Base-by-base conservation (phyloP, 2,113 vertebrate genomes). In the Dicaeum eximium region DNA sequence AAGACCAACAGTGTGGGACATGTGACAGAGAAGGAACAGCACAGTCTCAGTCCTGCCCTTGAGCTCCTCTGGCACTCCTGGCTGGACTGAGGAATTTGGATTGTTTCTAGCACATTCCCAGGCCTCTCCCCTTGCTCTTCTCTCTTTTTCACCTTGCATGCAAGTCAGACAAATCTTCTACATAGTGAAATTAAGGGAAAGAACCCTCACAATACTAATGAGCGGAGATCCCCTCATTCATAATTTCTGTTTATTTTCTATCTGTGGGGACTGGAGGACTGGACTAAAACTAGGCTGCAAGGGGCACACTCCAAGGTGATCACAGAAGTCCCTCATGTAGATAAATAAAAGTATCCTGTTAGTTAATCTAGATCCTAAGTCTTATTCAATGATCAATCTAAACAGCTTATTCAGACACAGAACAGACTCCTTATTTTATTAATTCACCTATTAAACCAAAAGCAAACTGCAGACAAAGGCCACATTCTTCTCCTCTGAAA, bases 21-120 rank as follows among this genome's bases (percentile, higher is more conserved):
- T 0, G 0, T 3, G 40, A 15, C 2, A 28, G 42, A 35, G 4
- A 23, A 57, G 24, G 28, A 53, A 56, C 0, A 70, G 33, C 56
- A 42, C 6, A 11, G 21, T 6, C 15, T 1, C 3, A 50, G 3
- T 42, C 27, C 53, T 37, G 45, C 51, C 38, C 54, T 23, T 3
- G 27, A 89, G 24, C 28, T 77, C 18, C 67, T 75, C 71, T 40
- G 67, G 67, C 15, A 5, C 66, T 38, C 70, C 79, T 75, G 45
- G 30, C 15, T 92, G 57, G 51, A 51, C 6, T 9, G 33, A 56
- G 60, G 9, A 80, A 61, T 31, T 12, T 28, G n/a, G 4, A 67
- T n/a, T 38, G 61, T n/a, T 56, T 51, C 54, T 20, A 40, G n/a
- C 30, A 64, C 19, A 6, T 18, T 51, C 18, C 6, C 19, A 80